Evolutionary conservation across 1,140 invertebrate species (phyloP), one percentile per base, ranked within the genome.

Genomic region (Nylanderia fulva): DNA sequence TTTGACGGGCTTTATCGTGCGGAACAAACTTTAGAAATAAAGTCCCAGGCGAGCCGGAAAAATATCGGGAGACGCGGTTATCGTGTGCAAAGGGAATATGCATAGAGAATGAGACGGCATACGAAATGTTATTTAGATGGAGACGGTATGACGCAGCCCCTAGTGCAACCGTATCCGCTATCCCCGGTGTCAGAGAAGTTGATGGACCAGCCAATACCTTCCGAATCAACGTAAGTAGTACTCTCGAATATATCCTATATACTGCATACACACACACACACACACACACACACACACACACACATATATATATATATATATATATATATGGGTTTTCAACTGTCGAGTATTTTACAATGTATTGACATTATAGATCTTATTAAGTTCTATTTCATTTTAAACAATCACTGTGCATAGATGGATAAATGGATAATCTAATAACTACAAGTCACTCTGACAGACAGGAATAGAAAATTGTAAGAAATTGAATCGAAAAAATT

Each of bases 211-310:
- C 96, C 96, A 69, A 95, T 97, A 52, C 96, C 97, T 8, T 97
- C 97, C 0, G 96, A 97, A 95, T 96, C 96, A 86, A 97, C 97
- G 97, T 97, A 96, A 97, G 96, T 95, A 88, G 24, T 18, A n/a
- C 52, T 63, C 11, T 56, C 33, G 27, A 7, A 42, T 24, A 63
- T 36, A 36, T 29, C 39, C 1, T 58, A 6, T 60, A 60, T n/a
- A 13, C 3, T 45, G 42, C 42, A 42, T 42, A n/a, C n/a, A n/a
- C n/a, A n/a, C n/a, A n/a, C n/a, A n/a, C n/a, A n/a, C n/a, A n/a
- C n/a, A n/a, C n/a, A n/a, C n/a, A n/a, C n/a, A n/a, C n/a, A n/a
- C n/a, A n/a, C n/a, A n/a, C n/a, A n/a, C n/a, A n/a, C n/a, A n/a
- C n/a, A n/a, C n/a, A n/a, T n/a, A n/a, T n/a, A n/a, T n/a, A 42